A percentile compares a stretch with the other conserved stretches of the same genome.
Evolutionary conservation across 2,888 invertebrate genomes (phyloP).

Genomic region (Conomelus anceps): DNA sequence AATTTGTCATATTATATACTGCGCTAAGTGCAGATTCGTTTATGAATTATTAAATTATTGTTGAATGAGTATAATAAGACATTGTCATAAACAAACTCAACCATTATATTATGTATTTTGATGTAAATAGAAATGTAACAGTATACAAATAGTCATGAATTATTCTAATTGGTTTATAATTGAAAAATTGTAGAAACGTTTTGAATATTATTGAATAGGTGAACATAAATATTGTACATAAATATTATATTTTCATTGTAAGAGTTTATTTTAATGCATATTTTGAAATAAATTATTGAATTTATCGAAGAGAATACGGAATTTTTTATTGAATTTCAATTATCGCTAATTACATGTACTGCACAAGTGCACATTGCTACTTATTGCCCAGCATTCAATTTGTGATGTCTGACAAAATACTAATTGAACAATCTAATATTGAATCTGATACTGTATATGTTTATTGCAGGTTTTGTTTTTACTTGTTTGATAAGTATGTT

Average conservation of each 20-base stretch:
- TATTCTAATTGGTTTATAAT: background rate
- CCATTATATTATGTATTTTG: background rate
- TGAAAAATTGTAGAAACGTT: background rate
- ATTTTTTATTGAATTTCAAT: background rate
- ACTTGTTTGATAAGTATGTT: too few relatives aligned
- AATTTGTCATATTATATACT: background rate
- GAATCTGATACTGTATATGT: too few relatives aligned
- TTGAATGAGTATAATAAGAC: background rate
- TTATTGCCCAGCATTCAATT: too few relatives aligned
- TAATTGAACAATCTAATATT: too few relatives aligned
- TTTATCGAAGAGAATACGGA: background rate
- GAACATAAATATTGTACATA: background rate
- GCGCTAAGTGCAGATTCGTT: background rate
- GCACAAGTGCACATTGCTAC: too few relatives aligned
- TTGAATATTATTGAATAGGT: background rate
- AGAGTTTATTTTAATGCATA: background rate
- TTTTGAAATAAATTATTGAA: background rate
- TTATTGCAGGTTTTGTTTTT: too few relatives aligned
- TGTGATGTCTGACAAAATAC: too few relatives aligned
- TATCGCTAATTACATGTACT: too few relatives aligned
- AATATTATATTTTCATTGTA: background rate
- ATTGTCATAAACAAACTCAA: background rate
- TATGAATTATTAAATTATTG: background rate
- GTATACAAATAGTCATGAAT: background rate
- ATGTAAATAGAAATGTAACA: background rate